Conservation (phyloP, 2,797 vertebrate genomes). For the Alectoris magna region DNA sequence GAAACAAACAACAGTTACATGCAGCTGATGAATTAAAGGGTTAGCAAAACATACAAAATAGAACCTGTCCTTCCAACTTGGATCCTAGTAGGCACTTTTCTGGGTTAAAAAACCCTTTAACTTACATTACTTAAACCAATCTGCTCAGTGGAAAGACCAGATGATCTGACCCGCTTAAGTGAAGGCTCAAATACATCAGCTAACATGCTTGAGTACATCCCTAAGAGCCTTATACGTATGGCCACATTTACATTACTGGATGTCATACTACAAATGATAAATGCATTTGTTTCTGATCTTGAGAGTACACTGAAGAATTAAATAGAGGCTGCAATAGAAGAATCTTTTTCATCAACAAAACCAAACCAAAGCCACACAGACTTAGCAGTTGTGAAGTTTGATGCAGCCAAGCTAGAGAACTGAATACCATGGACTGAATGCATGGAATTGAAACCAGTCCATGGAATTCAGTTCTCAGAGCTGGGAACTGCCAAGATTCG, state of each 20-base stretch:
- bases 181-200: background rate
- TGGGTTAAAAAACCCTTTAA: background rate
- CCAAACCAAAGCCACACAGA: background rate
- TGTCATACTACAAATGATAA: background rate
- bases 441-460: slow-evolving; percentile 75
- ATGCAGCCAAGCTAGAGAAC: slow-evolving; percentile 80
- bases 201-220: background rate
- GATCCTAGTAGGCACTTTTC: background rate
- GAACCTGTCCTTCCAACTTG: background rate
- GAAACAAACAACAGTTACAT: background rate
- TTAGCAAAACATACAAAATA: background rate
- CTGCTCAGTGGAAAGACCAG: background rate
- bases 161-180: background rate
- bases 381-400: slow-evolving; percentile 48
- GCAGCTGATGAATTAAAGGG: background rate
- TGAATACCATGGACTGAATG: slow-evolving; percentile 77
- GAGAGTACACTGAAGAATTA: background rate
- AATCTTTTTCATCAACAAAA: background rate
- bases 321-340: background rate
- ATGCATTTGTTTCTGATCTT: background rate
- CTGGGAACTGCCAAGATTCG: slow-evolving; percentile 75
- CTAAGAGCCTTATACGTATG: background rate
- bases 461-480: slow-evolving; percentile 85
- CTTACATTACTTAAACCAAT: background rate
- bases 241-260: background rate